Conservation (phyloP, 1,140 invertebrate species). For the Trinorchestia longiramus region DNA sequence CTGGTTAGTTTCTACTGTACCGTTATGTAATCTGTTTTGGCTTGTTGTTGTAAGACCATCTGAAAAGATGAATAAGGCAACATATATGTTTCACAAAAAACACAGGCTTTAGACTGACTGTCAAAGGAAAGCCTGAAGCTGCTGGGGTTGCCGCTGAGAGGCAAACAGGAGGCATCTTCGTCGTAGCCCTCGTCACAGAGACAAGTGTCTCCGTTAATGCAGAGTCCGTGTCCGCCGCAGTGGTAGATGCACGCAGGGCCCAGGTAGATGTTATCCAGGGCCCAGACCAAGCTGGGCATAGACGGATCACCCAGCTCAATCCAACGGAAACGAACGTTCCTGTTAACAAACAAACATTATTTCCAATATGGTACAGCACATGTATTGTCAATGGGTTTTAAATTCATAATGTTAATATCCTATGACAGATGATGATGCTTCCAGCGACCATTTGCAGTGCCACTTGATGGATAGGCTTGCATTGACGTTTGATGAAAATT, state of each 20-base stretch:
- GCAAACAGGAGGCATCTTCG: constrained; percentile 68
- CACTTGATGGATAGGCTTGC: too few relatives aligned
- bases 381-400: too few relatives aligned
- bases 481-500: too few relatives aligned
- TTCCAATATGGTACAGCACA: too few relatives aligned
- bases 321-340: constrained; percentile 71
- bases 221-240: constrained; percentile 72
- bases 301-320: constrained; percentile 70
- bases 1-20: too few relatives aligned
- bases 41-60: too few relatives aligned
- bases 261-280: constrained; percentile 72
- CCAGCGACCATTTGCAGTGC: too few relatives aligned
- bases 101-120: not conserved
- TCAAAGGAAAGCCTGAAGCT: not conserved
- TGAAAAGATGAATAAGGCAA: too few relatives aligned
- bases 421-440: too few relatives aligned
- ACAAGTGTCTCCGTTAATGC: constrained; percentile 70
- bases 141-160: not conserved
- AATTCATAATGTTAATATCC: too few relatives aligned
- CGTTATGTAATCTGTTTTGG: too few relatives aligned
- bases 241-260: constrained; percentile 71
- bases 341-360: too few relatives aligned
- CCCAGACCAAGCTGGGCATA: constrained; percentile 70
- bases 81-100: not conserved
- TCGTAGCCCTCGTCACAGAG: constrained; percentile 70